Evolutionary conservation across 2,888 invertebrate genomes (phyloP), one percentile per base, ranked within the genome.

Genomic region (Patella depressa): DNA sequence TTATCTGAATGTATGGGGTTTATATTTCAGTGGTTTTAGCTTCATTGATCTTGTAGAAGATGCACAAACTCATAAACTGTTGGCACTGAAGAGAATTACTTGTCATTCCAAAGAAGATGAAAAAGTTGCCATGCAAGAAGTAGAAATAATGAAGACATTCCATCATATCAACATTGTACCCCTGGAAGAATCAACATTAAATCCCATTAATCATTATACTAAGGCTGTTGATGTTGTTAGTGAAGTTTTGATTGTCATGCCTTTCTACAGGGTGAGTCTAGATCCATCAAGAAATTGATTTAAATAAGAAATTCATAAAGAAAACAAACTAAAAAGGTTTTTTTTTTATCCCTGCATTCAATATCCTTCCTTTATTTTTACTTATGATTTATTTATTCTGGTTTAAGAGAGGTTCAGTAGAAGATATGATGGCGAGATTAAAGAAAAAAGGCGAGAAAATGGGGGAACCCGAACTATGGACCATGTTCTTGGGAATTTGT

Each of bases 51-150:
- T 96, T 83, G 94, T 95, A 0, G 95, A 96, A 91, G 95, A 95
- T 78, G 89, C 92, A 1, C 84, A 93, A 55, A 95, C 94, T 5
- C 94, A 93, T 85, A 94, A 94, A 82, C 92, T 93, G 82, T 96
- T 94, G 92, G 96, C 96, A 9, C 92, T 96, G 71, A 96, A 96
- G 92, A 93, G 95, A 86, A 95, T 96, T 78, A 93, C 94, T n/a
- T 96, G 96, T 87, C 96, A 96, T 91, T 94, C 95, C 80, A 93
- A 94, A 78, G 95, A 95, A 83, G 96, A 96, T 90, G 95, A 96
- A 89, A 80, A 88, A 90, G 93, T 88, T 80, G 96, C 95, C 0
- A 89, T 94, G 87, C 93, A 94, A 81, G 96, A 96, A 92, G 94
- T 96, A 72, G 94, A 95, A 85, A 94, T 95, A 87, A 95, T 95